Evolutionary conservation across 2,113 vertebrate genomes (phyloP), one percentile per base, ranked within the genome.

Genomic region (Marmota monax): DNA sequence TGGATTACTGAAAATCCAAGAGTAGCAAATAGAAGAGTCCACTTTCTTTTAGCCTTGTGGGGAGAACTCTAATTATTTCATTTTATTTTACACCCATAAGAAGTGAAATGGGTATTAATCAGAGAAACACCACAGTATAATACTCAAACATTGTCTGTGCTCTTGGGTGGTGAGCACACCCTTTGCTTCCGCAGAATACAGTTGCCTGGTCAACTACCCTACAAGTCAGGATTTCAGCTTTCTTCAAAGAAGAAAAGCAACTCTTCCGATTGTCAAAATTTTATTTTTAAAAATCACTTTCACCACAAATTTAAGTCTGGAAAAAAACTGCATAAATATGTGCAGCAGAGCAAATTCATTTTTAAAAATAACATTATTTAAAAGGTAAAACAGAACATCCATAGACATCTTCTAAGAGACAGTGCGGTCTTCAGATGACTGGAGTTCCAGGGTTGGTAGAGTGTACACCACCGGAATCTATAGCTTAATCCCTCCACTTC

Each of bases 231-330:
- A 93, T 27, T 51, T 67, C 2, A 53, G 23, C 11, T 83, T 94
- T 90, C 45, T 69, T 67, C n/a, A 42, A 56, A 58, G 5, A 73
- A 39, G 37, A 80, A 48, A 45, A 77, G 77, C 20, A 56, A 53
- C 17, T 25, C 56, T 17, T 69, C 27, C 70, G 16, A 69, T 37
- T 84, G 37, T 67, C 32, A 84, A 94, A 82, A 63, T 6, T 88
- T 93, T 88, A 89, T 76, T 94, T 80, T 58, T 67, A 48, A 80
- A 69, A 89, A 34, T 34, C 39, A n/a, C 18, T 34, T 88, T 76
- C 29, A 48, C 56, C 58, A 37, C 48, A 69, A 77, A 77, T 89
- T 37, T 90, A 32, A 74, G 72, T 56, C 10, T 67, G 22, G 7
- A 10, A 89, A 72, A 45, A n/a, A 27, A 42, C 1, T 48, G 72